These are phyloP conservation scores for Ivindomyrus marchei DNA, from an alignment of 2,113 vertebrate genomes.

Conservation along the genomic window DNA sequence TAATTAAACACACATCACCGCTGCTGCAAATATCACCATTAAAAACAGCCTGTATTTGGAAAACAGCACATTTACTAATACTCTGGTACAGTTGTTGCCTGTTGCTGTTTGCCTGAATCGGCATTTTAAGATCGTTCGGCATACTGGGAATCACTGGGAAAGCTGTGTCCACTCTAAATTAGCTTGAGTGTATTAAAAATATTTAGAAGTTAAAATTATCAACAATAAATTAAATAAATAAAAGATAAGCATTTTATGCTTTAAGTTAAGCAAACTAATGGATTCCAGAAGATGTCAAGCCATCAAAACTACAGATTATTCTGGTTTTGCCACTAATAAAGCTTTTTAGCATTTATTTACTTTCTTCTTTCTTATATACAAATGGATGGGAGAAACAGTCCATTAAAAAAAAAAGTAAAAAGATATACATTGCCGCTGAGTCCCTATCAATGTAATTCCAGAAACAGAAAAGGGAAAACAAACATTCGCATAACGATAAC, in stretches of 20 bases:
- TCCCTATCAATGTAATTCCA: background rate
- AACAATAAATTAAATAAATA: background rate
- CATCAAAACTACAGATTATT: background rate
- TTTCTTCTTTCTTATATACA: background rate
- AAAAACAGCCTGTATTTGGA: background rate
- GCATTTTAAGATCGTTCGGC: background rate
- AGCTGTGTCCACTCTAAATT: background rate
- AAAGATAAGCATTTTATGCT: background rate
- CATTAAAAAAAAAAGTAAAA: background rate
- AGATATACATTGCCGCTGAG: background rate
- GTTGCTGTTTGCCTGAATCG: background rate
- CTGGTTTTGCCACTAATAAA: background rate
- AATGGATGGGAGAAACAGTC: background rate
- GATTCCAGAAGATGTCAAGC: background rate
- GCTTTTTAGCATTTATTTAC: background rate
- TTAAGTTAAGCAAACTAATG: background rate
- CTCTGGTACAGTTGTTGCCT: background rate
- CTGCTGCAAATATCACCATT: background rate
- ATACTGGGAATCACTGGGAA: background rate
- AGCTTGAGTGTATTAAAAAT: background rate
- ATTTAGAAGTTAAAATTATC: background rate
- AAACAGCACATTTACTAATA: background rate
- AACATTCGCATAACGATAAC: background rate
- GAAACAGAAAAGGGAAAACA: background rate
- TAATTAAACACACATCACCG: constrained; percentile 41